A percentile compares a stretch with the other conserved stretches of the same genome.
phyloP scores from a whole-genome alignment of 2,888 invertebrate genomes.

The Operophtera brumata region DNA sequence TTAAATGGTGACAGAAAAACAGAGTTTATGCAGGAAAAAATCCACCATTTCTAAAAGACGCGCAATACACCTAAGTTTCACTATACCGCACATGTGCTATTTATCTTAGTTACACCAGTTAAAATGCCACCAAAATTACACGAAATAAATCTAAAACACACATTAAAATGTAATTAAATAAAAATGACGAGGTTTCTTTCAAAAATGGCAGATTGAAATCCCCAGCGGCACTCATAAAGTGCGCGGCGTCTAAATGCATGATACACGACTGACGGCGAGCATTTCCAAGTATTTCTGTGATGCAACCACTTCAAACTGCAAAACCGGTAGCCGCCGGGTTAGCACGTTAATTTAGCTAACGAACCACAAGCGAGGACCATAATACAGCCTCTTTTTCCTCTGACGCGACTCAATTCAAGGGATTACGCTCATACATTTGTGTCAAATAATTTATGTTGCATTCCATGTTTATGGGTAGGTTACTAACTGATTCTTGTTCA shows the following conservation, averaged over 20 bases:
- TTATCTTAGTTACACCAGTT: no score
- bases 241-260: constrained; percentile 5
- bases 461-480: background rate
- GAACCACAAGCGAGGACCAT: constrained; percentile 64
- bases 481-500: background rate
- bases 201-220: background rate
- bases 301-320: constrained; percentile 43
- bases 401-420: constrained; percentile 49
- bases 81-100: no score
- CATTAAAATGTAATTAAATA: no score
- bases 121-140: no score
- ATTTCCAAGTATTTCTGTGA: constrained; percentile 46
- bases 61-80: no score
- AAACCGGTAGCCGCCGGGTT: constrained; percentile 41
- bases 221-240: background rate
- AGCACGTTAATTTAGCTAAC: constrained; percentile 73
- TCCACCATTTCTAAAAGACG: no score
- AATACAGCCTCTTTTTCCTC: constrained; percentile 55
- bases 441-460: background rate
- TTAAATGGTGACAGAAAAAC: no score
- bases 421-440: constrained; percentile 26
- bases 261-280: constrained; percentile 7
- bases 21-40: no score
- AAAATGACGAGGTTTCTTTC: no score
- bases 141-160: no score